A percentile compares a stretch with the other conserved stretches of the same genome.
These are phyloP conservation scores for Mungos mungo DNA, from an alignment of 2,113 vertebrate genomes.

Conservation along the genomic window DNA sequence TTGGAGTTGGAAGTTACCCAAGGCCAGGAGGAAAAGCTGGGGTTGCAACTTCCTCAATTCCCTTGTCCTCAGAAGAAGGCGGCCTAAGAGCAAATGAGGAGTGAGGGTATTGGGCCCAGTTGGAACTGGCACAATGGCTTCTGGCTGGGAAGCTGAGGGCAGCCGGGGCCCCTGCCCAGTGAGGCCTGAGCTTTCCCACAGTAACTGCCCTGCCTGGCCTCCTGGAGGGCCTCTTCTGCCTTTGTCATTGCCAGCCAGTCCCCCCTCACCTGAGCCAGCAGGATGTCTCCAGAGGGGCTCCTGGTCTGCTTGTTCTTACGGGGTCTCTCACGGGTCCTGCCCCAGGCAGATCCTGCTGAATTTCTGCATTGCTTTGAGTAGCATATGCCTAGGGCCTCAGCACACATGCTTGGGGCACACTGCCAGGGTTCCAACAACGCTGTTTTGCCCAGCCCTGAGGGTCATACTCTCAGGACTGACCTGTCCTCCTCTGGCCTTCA, in stretches of 20 bases:
- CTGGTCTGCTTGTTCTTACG: background rate
- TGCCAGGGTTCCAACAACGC: background rate
- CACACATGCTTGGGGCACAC: rapidly evolving
- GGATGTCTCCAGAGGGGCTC: background rate
- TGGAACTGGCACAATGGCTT: background rate
- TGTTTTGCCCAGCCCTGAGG: background rate
- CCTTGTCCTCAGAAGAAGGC: background rate
- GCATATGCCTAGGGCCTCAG: background rate
- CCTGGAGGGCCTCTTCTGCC: rapidly evolving
- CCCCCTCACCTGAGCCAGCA: background rate
- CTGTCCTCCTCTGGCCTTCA: background rate
- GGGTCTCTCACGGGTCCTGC: background rate
- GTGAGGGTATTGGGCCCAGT: background rate
- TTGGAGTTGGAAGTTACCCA: background rate
- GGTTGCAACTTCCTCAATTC: background rate
- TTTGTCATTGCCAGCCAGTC: too few species aligned
- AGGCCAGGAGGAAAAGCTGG: background rate
- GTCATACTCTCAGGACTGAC: background rate
- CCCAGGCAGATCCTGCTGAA: background rate
- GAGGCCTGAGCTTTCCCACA: background rate
- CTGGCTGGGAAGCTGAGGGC: background rate
- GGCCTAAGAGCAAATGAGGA: background rate
- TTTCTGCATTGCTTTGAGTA: background rate
- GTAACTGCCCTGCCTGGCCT: background rate
- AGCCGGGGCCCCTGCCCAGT: background rate